phyloP scores from a whole-genome alignment of 2,888 invertebrate species.

The Thecocarcelia acutangulata region DNA sequence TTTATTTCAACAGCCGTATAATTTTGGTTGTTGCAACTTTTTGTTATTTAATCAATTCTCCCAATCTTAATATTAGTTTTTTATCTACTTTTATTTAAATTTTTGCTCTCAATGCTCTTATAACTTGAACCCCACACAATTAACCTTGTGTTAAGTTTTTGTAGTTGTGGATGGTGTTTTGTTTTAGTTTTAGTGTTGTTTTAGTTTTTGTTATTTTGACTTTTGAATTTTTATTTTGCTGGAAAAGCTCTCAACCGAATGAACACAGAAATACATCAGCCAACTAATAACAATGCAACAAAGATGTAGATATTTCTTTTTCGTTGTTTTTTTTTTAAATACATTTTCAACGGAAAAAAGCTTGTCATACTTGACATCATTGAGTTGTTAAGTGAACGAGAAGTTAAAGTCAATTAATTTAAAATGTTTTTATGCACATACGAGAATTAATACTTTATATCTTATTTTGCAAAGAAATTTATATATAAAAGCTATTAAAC shows the following conservation, averaged over 20 bases:
- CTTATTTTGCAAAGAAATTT: too few species aligned
- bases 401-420: slow-evolving; percentile 51
- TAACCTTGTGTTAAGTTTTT: slow-evolving; percentile 46
- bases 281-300: slow-evolving; percentile 17
- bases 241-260: slow-evolving; percentile 45
- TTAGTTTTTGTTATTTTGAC: slow-evolving; percentile 31
- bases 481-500: too few species aligned
- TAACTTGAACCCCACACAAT: slow-evolving; percentile 47
- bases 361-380: slow-evolving; percentile 65
- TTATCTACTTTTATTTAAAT: slow-evolving; percentile 14
- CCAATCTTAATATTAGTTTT: slow-evolving; percentile 17
- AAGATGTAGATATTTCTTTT: not conserved
- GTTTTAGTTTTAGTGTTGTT: too few species aligned
- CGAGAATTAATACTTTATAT: too few species aligned
- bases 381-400: slow-evolving; percentile 50
- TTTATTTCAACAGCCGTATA: not conserved
- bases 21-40: slow-evolving; percentile 11
- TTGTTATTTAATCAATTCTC: slow-evolving; percentile 26
- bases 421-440: not conserved
- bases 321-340: slow-evolving; percentile 14
- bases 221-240: slow-evolving; percentile 46
- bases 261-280: slow-evolving; percentile 34
- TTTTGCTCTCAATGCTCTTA: not conserved
- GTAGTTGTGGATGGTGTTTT: not conserved
- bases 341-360: slow-evolving; percentile 49